phyloP scores from a whole-genome alignment of 2,888 invertebrate genomes.

The Cactoblastis cactorum region DNA sequence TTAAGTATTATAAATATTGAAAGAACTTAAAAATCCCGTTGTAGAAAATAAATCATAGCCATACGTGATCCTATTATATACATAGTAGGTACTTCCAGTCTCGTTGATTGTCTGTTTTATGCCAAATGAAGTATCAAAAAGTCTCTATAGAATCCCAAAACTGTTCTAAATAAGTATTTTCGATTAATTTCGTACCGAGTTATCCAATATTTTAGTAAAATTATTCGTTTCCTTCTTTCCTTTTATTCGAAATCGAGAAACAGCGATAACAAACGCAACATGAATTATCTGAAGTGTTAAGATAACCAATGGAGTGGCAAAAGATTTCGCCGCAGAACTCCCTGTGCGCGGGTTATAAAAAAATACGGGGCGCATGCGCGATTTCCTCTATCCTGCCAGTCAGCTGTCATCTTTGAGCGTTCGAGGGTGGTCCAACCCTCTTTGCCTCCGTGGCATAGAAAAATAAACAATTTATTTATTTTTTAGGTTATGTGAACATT shows the following conservation, averaged over 20 bases:
- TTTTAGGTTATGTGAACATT: constrained; percentile 11
- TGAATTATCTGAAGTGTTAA: constrained; percentile 6
- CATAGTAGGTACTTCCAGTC: not conserved
- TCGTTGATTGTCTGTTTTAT: too few relatives aligned
- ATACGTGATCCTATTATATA: not conserved
- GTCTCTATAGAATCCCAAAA: too few relatives aligned
- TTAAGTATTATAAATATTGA: too few relatives aligned
- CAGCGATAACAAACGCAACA: not conserved
- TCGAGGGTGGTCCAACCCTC: constrained; percentile 34
- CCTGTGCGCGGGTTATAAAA: constrained; percentile 21
- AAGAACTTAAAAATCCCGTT: too few relatives aligned
- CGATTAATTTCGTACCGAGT: too few relatives aligned
- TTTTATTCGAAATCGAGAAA: not conserved
- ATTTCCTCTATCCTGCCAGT: constrained; percentile 34
- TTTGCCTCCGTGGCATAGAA: constrained; percentile 15
- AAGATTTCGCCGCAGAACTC: constrained; percentile 23
- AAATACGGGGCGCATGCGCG: constrained; percentile 45
- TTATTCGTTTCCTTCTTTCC: too few relatives aligned
- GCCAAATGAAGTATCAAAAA: too few relatives aligned
- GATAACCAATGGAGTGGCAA: constrained; percentile 5
- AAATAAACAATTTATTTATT: constrained; percentile 16
- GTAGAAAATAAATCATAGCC: too few relatives aligned
- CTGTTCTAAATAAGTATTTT: too few relatives aligned
- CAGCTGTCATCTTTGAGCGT: constrained; percentile 51
- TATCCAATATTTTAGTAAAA: not conserved